Evolutionary conservation across 2,797 vertebrate genomes (phyloP).

Genomic region (Sebastes steindachneri): DNA sequence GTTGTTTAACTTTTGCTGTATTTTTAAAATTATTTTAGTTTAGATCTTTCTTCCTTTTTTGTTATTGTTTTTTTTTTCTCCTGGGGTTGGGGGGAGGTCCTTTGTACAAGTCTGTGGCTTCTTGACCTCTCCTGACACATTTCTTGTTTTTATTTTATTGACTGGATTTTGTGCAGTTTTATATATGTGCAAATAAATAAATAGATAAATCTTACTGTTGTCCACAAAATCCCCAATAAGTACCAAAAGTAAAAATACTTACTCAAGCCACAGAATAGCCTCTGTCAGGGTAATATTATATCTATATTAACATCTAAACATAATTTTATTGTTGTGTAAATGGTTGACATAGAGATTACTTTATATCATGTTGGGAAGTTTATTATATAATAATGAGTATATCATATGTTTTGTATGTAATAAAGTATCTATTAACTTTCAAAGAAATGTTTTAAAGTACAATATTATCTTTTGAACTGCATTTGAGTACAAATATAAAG

Average conservation of each 20-base stretch:
- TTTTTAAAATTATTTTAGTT: too few species aligned
- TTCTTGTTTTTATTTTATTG: too few species aligned
- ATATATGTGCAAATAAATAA: too few species aligned
- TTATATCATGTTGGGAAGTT: neutral
- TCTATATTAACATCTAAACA: neutral
- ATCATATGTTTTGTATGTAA: neutral
- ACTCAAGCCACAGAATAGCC: neutral
- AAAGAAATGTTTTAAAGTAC: neutral
- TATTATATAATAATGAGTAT: neutral
- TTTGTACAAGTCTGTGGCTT: too few species aligned
- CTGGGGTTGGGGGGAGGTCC: too few species aligned
- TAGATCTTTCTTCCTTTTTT: too few species aligned
- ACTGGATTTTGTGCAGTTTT: too few species aligned
- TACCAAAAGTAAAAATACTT: neutral
- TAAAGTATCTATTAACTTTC: neutral
- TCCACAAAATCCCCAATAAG: neutral
- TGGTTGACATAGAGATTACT: neutral
- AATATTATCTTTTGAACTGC: neutral
- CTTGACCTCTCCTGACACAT: too few species aligned
- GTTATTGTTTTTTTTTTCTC: too few species aligned
- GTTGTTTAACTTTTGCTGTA: too few species aligned
- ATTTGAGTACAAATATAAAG: neutral
- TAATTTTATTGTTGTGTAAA: neutral
- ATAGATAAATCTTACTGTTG: neutral
- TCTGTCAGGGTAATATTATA: neutral